Evolutionary conservation across 2,888 invertebrate genomes (phyloP).

Genomic region (Dromius quadrimaculatus): DNA sequence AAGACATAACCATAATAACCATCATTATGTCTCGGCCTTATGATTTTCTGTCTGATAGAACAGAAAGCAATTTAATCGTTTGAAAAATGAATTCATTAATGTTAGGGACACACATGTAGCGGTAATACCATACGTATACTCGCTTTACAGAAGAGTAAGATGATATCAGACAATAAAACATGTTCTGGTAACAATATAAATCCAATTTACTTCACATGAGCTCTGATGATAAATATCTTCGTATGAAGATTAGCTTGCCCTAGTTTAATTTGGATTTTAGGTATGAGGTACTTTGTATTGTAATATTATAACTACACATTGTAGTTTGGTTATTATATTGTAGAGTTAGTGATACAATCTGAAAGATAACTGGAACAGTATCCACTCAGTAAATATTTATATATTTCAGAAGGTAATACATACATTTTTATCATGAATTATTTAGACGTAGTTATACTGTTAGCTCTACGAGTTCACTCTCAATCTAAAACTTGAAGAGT

Average conservation of each 20-base stretch:
- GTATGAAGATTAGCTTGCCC: slow-evolving; percentile 15
- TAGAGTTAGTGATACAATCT: no score
- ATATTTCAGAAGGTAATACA: no score
- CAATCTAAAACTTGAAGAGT: no score
- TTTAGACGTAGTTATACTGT: no score
- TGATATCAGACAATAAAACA: slow-evolving; percentile 35
- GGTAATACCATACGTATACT: slow-evolving; percentile 5
- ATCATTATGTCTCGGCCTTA: neutral
- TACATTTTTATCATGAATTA: no score
- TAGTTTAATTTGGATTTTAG: slow-evolving; percentile 13
- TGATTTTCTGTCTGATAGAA: slow-evolving; percentile 4
- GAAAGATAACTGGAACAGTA: no score
- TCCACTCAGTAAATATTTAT: no score
- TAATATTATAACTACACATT: slow-evolving; percentile 19
- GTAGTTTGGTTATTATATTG: no score
- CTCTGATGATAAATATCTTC: slow-evolving; percentile 21
- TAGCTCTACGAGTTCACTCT: no score
- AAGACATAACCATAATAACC: slow-evolving; percentile 12
- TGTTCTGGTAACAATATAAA: slow-evolving; percentile 14
- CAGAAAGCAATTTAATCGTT: slow-evolving; percentile 2
- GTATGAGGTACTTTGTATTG: slow-evolving; percentile 4
- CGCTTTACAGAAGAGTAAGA: neutral
- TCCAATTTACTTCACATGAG: slow-evolving; percentile 23
- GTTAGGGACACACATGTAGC: slow-evolving; percentile 4
- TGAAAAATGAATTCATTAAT: slow-evolving; percentile 36